A percentile compares a stretch with the other conserved stretches of the same genome.
Evolutionary conservation across 2,113 vertebrate species (phyloP).

Genomic region (Monopterus albus): DNA sequence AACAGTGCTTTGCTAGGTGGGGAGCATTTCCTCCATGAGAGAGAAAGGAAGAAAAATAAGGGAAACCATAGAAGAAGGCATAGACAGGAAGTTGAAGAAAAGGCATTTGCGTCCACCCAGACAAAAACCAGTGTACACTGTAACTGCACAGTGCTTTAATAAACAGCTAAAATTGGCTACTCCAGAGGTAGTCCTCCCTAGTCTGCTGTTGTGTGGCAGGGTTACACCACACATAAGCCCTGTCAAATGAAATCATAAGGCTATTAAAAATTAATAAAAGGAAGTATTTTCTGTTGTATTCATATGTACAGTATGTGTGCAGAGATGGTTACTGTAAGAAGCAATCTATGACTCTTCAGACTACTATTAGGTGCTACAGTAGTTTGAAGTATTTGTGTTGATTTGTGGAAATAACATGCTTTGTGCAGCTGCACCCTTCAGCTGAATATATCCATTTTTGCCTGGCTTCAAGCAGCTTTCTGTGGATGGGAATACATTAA

Average conservation of each 20-base stretch:
- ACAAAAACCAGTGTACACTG: too few species aligned
- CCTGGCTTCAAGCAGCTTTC: not conserved
- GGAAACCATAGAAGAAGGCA: not conserved
- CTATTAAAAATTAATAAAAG: not conserved
- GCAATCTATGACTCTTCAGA: not conserved
- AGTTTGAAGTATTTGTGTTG: not conserved
- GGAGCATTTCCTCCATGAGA: slow-evolving; percentile 1
- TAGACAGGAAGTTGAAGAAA: not conserved
- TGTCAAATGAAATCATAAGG: slow-evolving; percentile 5
- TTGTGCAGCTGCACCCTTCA: slow-evolving; percentile 4
- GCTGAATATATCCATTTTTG: not conserved
- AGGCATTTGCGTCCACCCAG: not conserved
- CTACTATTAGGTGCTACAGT: not conserved
- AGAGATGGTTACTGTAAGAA: not conserved
- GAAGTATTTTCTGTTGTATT: not conserved
- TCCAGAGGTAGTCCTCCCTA: not conserved
- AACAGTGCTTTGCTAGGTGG: slow-evolving; percentile 15
- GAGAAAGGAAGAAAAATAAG: not conserved
- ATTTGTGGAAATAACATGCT: slow-evolving; percentile 22
- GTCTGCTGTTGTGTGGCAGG: not conserved
- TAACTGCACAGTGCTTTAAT: not conserved
- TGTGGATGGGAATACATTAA: not conserved
- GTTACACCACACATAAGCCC: too few species aligned
- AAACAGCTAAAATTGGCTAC: slow-evolving; percentile 10
- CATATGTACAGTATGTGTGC: not conserved